Percentiles rank a stretch among this genome's conserved stretches.
Evolutionary conservation across 2,888 invertebrate species (phyloP).

Genomic region (Coleophora flavipennella): DNA sequence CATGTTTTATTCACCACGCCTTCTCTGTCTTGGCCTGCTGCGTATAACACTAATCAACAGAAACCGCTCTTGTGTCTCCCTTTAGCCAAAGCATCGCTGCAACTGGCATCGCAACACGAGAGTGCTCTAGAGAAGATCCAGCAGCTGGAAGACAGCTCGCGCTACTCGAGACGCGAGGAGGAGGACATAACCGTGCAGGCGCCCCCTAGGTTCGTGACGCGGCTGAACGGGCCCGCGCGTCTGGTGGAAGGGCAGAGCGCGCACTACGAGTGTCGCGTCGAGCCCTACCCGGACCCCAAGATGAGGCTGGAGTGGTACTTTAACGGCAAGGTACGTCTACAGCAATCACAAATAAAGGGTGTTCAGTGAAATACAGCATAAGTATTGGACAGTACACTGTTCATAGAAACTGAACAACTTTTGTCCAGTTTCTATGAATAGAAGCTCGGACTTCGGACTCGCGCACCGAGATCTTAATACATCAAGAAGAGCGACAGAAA

Average conservation of each 20-base stretch:
- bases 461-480: too few species aligned
- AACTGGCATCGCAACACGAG: slow-evolving; percentile 92
- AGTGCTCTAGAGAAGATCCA: slow-evolving; percentile 89
- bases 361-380: too few species aligned
- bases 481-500: too few species aligned
- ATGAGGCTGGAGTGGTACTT: slow-evolving; percentile 95
- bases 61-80: too few species aligned
- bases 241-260: slow-evolving; percentile 91
- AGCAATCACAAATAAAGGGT: too few species aligned
- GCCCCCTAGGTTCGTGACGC: slow-evolving; percentile 88
- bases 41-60: too few species aligned
- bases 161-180: slow-evolving; percentile 85
- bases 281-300: slow-evolving; percentile 91
- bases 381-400: too few species aligned
- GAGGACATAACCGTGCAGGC: slow-evolving; percentile 85
- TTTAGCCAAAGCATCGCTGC: slow-evolving; percentile 87
- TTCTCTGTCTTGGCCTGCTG: too few species aligned
- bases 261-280: slow-evolving; percentile 93
- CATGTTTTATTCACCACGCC: too few species aligned
- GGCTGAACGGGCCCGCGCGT: slow-evolving; percentile 88
- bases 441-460: too few species aligned
- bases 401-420: too few species aligned
- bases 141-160: slow-evolving; percentile 86
- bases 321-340: slow-evolving; percentile 80
- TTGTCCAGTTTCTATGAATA: too few species aligned